Percentiles rank a stretch among this genome's conserved stretches.
phyloP scores from a whole-genome alignment of 2,888 invertebrate species.

The Coleophora deauratella region DNA sequence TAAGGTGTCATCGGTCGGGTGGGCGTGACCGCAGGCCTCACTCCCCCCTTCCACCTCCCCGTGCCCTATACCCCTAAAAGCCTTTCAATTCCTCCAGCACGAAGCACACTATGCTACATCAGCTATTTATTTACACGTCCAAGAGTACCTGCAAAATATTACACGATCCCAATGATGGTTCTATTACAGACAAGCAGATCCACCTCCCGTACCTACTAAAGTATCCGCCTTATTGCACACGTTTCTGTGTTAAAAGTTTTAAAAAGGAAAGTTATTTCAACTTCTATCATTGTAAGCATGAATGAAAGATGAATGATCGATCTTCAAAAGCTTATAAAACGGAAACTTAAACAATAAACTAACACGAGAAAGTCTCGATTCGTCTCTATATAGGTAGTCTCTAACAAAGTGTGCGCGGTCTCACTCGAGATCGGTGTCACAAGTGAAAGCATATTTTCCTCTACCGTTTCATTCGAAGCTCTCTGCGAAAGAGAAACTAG shows the following conservation, averaged over 20 bases:
- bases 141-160: constrained; percentile 8
- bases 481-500: constrained; percentile 55
- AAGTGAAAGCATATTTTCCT: constrained; percentile 53
- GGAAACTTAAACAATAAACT: neutral
- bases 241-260: too few relatives aligned
- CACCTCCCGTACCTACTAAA: too few relatives aligned
- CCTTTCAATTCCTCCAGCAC: constrained; percentile 1
- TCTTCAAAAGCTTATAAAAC: neutral
- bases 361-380: too few relatives aligned
- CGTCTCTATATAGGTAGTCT: too few relatives aligned
- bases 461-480: constrained; percentile 41
- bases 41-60: constrained; percentile 8
- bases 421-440: constrained; percentile 22
- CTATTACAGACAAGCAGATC: too few relatives aligned
- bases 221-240: too few relatives aligned
- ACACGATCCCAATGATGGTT: neutral
- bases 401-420: too few relatives aligned
- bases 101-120: neutral
- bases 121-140: too few relatives aligned
- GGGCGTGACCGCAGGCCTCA: constrained; percentile 32
- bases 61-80: constrained; percentile 12
- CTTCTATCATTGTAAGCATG: too few relatives aligned
- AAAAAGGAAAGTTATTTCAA: too few relatives aligned
- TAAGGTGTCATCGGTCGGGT: constrained; percentile 35
- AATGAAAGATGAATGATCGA: constrained; percentile 21